Evolutionary conservation across 2,113 vertebrate genomes (phyloP).

Genomic region (Pseudopipra pipra): DNA sequence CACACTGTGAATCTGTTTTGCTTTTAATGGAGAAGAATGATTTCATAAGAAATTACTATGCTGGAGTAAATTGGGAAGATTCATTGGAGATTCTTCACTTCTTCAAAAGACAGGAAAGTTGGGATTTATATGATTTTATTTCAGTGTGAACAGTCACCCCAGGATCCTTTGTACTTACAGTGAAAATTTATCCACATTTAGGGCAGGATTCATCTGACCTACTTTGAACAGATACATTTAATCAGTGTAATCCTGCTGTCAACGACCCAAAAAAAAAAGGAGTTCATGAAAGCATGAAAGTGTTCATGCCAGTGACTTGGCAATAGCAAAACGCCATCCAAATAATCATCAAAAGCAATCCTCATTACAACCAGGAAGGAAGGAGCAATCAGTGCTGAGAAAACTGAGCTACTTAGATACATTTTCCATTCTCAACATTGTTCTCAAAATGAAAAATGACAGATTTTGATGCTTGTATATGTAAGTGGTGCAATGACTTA

Average conservation of each 20-base stretch:
- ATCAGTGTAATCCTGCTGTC: neutral
- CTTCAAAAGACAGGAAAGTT: neutral
- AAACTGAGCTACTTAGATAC: neutral
- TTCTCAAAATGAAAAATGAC: neutral
- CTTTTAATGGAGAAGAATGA: neutral
- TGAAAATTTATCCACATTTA: neutral
- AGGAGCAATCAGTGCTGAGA: neutral
- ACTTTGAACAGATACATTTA: slow-evolving; percentile 1
- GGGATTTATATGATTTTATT: neutral
- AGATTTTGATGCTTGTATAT: neutral
- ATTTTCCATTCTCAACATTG: neutral
- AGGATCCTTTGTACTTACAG: neutral
- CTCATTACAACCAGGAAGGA: neutral
- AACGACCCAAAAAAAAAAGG: neutral
- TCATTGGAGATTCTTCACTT: neutral
- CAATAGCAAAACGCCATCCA: neutral
- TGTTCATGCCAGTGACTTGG: neutral
- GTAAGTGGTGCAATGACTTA: neutral
- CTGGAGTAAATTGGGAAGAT: neutral
- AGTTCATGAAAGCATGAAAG: slow-evolving; percentile 14
- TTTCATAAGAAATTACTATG: neutral
- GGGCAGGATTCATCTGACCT: slow-evolving; percentile 7
- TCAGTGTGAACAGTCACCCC: neutral
- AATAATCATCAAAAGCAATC: slow-evolving; percentile 3
- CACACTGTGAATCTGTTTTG: neutral